A percentile compares a stretch with the other conserved stretches of the same genome.
phyloP scores from a whole-genome alignment of 2,888 invertebrate genomes.

The Patella depressa region DNA sequence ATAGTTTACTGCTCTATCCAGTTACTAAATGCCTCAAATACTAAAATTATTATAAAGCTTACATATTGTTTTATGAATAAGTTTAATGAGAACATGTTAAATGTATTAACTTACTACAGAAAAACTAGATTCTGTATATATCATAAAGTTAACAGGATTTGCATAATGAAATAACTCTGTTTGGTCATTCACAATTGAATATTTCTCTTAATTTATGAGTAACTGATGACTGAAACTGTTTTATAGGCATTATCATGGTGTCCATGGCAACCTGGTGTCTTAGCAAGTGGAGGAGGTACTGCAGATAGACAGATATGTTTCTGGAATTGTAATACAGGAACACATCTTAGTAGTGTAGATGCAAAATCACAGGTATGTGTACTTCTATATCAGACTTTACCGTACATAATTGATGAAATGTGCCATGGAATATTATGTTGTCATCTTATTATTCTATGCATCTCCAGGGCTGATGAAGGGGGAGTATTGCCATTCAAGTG shows the following conservation, averaged over 20 bases:
- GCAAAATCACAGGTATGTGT: conserved; percentile 85
- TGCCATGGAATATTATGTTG: too few species aligned
- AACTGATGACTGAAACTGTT: background rate
- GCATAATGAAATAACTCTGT: background rate
- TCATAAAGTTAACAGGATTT: background rate
- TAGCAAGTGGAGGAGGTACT: conserved; percentile 97
- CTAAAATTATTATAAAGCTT: too few species aligned
- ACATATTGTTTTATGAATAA: too few species aligned
- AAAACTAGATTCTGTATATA: background rate
- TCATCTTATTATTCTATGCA: too few species aligned
- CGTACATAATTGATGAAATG: background rate
- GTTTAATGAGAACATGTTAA: too few species aligned
- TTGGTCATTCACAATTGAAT: background rate
- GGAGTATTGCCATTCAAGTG: too few species aligned
- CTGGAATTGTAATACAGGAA: conserved; percentile 79
- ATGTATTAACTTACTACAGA: too few species aligned
- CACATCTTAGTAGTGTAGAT: conserved; percentile 86
- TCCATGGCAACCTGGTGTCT: conserved; percentile 90
- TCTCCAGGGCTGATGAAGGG: too few species aligned
- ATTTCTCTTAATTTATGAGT: background rate
- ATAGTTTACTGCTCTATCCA: too few species aligned
- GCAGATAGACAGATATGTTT: conserved; percentile 84
- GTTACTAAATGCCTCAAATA: too few species aligned
- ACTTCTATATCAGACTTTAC: background rate
- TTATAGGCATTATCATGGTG: conserved; percentile 94